Base-by-base conservation (phyloP, 2,797 vertebrate genomes). In the Bradypodion pumilum region DNA sequence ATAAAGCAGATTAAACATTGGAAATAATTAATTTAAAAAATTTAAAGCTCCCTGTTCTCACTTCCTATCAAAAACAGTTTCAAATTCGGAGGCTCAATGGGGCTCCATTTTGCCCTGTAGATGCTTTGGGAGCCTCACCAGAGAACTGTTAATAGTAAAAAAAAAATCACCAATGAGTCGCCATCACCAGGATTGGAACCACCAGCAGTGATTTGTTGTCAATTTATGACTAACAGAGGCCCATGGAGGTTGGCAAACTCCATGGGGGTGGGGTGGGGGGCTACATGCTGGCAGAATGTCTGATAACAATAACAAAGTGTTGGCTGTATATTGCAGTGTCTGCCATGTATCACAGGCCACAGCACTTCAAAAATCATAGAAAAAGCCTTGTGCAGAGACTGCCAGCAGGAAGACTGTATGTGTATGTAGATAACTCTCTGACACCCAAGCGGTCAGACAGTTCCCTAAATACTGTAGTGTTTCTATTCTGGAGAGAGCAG, bases 381-480 rank as follows among this genome's bases (percentile, higher is more conserved):
- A 35, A 59, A 76, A 68, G 35, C 63, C 25, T n/a, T n/a, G 15
- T 16, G 79, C 52, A 19, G 19, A 5, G 65, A 16, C 56, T 80
- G 78, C 72, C 84, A 59, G 37, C 60, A 32, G 60, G 52, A 56
- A 85, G 62, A 44, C 44, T 65, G 25, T 69, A 65, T n/a, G n/a
- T n/a, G n/a, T n/a, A n/a, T 16, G 4, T 37, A 70, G 65, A 85
- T 77, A 81, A 76, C 73, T 62, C 84, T 76, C 62, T 60, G 70
- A 81, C 42, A 81, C 56, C 56, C n/a, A 66, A 7, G 84, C 84
- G 49, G 62, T 70, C 74, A 74, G 68, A 72, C 65, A 69, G 77
- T 62, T 81, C 84, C 35, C 74, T 81, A 85, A 85, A 85, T 85
- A n/a, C n/a, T n/a, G n/a, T n/a, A 81, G 84, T 70, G 32, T 32